Conservation (phyloP, 1,140 invertebrate genomes). For the Zaprionus lachaisei region DNA sequence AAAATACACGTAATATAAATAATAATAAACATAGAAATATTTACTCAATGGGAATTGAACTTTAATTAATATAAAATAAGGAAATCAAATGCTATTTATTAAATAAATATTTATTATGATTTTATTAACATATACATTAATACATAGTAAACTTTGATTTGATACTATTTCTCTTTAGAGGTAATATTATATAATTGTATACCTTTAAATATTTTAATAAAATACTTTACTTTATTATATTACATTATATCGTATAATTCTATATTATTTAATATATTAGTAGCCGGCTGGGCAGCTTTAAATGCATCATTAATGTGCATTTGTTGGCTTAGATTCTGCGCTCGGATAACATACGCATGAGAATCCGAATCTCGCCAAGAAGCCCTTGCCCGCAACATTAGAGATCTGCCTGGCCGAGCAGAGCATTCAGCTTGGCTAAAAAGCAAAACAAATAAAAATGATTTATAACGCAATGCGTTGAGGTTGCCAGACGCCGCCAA, state of each 20-base stretch:
- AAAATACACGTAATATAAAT: no score
- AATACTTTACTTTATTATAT: background rate
- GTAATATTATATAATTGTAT: no score
- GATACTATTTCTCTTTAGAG: no score
- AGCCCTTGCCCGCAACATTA: constrained; percentile 51
- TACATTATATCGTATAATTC: background rate
- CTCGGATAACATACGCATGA: constrained; percentile 69
- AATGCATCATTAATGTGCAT: constrained; percentile 78
- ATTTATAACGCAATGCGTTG: constrained; percentile 82
- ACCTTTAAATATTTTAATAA: background rate
- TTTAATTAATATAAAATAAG: no score
- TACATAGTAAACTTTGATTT: no score
- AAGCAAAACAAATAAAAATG: constrained; percentile 80
- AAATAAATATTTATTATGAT: background rate
- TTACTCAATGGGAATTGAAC: no score
- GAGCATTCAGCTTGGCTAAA: constrained; percentile 45
- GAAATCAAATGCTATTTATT: no score
- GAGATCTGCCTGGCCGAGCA: constrained; percentile 15
- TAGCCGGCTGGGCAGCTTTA: background rate
- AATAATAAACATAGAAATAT: no score
- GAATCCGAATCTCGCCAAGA: constrained; percentile 43
- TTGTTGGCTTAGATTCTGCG: constrained; percentile 72
- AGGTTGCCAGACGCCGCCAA: constrained; percentile 75
- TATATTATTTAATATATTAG: background rate
- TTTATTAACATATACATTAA: background rate